phyloP scores from a whole-genome alignment of 2,797 vertebrate genomes.

The Thamnophis elegans region DNA sequence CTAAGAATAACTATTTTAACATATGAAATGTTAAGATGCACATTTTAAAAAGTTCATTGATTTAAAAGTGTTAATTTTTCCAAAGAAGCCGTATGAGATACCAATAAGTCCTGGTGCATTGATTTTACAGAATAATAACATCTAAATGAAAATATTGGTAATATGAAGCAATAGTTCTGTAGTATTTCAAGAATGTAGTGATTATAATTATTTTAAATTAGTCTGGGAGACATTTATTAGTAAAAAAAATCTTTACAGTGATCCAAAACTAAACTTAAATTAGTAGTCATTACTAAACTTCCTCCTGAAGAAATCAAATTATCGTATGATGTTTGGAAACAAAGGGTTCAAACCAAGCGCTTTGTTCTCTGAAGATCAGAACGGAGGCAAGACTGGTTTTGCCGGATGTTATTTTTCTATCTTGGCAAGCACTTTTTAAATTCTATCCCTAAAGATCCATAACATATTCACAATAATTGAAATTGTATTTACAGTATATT shows the following conservation, averaged over 20 bases:
- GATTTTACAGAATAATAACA: constrained; percentile 12
- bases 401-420: constrained; percentile 43
- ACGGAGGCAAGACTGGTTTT: constrained; percentile 51
- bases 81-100: constrained; percentile 8
- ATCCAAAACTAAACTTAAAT: constrained; percentile 46
- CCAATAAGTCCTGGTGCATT: not conserved
- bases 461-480: constrained; percentile 8
- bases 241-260: constrained; percentile 41
- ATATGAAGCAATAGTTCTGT: constrained; percentile 11
- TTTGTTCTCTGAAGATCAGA: constrained; percentile 39
- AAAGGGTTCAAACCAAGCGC: constrained; percentile 39
- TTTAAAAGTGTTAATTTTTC: not conserved
- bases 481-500: constrained; percentile 34
- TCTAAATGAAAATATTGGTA: constrained; percentile 12
- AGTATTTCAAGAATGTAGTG: constrained; percentile 40
- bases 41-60: not conserved
- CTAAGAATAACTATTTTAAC: not conserved
- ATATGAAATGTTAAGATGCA: not conserved
- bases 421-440: constrained; percentile 42
- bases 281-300: constrained; percentile 38
- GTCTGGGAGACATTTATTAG: constrained; percentile 43
- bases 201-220: constrained; percentile 43
- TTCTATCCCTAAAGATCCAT: constrained; percentile 25
- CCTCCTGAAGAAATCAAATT: constrained; percentile 47
- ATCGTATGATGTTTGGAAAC: constrained; percentile 49